Evolutionary conservation across 1,140 invertebrate genomes (phyloP), one percentile per base, ranked within the genome.

Genomic region (Drosophila setifemur): DNA sequence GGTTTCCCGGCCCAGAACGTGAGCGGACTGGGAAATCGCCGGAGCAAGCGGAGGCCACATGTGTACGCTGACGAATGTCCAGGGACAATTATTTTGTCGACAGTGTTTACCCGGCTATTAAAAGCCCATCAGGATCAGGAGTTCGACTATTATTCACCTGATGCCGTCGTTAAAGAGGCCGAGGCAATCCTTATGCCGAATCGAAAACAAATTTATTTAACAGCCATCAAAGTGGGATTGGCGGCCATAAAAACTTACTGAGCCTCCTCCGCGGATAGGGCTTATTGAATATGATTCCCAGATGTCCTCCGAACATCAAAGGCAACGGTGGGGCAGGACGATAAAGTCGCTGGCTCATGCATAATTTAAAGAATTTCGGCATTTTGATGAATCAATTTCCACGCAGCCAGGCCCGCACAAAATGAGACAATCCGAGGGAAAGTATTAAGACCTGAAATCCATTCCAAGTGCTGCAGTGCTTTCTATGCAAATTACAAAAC

Each of bases 321-420:
- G 44, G 37, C 33, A 25, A 23, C 9, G 14, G 11, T 14, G 21
- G 35, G 11, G 26, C 21, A 37, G 14, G 16, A 21, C 8, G 14
- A 37, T 45, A 58, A 21, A 49, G 44, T 19, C 29, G 28, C 48
- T 26, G 63, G 44, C 68, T 77, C 47, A 64, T 82, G 78, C 77
- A 83, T 82, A 82, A 82, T 82, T 82, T 73, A 82, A 76, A 70
- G 43, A 55, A 77, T 77, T 82, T 73, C 63, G 53, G 35, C 71
- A 68, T 77, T 81, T 69, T 57, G 44, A 54, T 60, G 76, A 61
- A 61, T 66, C 39, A 52, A 42, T 33, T 40, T 48, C 49, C 47
- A 60, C 37, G 40, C 25, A 19, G 47, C 33, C 53, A 57, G n/a
- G 40, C n/a, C 25, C 9, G 7, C 16, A 4, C 29, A 12, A 33